Evolutionary conservation across 2,113 vertebrate genomes (phyloP).

Genomic region (Sciurus niger): DNA sequence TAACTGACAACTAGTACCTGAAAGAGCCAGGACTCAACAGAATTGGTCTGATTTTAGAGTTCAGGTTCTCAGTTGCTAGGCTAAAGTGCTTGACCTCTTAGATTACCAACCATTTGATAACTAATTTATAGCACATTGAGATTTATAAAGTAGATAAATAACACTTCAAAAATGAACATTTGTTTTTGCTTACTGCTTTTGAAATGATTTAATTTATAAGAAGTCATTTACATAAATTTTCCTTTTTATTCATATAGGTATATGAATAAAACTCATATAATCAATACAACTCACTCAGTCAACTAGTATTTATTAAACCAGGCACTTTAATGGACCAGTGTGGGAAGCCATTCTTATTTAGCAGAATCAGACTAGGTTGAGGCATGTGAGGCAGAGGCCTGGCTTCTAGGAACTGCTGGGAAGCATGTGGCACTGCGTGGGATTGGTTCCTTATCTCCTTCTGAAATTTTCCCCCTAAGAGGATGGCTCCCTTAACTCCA

Average conservation of each 20-base stretch:
- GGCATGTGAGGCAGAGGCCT: too few species aligned
- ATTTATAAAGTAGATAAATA: background rate
- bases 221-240: background rate
- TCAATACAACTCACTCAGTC: background rate
- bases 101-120: background rate
- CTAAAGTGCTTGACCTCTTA: slow-evolving; percentile 5
- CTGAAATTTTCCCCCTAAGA: too few species aligned
- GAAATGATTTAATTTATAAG: background rate
- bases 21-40: background rate
- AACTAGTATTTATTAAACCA: background rate
- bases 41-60: background rate
- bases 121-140: background rate
- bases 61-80: background rate
- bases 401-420: too few species aligned
- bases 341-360: too few species aligned
- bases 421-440: too few species aligned
- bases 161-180: background rate
- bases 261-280: too few species aligned
- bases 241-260: background rate
- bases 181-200: slow-evolving; percentile 41
- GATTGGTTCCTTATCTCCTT: too few species aligned
- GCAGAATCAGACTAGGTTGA: too few species aligned
- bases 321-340: background rate
- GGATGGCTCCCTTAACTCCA: too few species aligned
- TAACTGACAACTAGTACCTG: background rate